Percentiles rank a stretch among this genome's conserved stretches.
These are phyloP conservation scores for Ectemnius lituratus DNA, from an alignment of 2,888 invertebrate genomes.

Conservation along the genomic window DNA sequence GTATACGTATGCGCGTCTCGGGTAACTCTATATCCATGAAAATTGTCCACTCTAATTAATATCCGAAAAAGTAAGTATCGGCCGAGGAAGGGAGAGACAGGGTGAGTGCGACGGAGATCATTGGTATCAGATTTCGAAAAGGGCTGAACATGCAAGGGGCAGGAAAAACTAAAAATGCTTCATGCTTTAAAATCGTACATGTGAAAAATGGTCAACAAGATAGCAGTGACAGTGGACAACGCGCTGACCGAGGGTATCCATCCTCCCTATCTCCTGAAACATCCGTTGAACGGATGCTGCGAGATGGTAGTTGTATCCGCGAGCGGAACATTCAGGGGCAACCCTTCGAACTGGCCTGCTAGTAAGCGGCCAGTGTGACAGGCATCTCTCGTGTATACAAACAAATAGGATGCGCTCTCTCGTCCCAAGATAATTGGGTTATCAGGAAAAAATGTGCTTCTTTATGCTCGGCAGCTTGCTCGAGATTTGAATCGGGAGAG, in stretches of 20 bases:
- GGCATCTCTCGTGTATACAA: neutral
- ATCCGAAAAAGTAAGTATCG: neutral
- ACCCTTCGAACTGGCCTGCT: neutral
- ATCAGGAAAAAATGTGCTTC: constrained; percentile 7
- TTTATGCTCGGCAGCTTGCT: neutral
- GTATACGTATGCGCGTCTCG: neutral
- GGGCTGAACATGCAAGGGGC: neutral
- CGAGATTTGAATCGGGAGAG: constrained; percentile 6
- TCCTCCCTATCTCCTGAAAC: constrained; percentile 1
- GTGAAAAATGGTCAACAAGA: constrained; percentile 1
- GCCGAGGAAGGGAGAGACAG: too few relatives aligned
- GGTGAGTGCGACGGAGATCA: neutral
- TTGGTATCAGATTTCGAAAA: neutral
- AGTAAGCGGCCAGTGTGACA: neutral
- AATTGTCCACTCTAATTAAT: neutral
- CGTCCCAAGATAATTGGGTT: constrained; percentile 2
- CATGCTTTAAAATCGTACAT: neutral
- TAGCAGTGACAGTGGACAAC: constrained; percentile 6
- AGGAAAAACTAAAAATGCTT: neutral
- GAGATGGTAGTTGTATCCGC: constrained; percentile 1
- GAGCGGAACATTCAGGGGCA: neutral
- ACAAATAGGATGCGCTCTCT: neutral
- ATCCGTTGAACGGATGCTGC: neutral
- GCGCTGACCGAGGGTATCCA: neutral
- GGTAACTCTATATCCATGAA: neutral